phyloP scores from a whole-genome alignment of 2,888 invertebrate species.

The Pristionchus exspectatus region DNA sequence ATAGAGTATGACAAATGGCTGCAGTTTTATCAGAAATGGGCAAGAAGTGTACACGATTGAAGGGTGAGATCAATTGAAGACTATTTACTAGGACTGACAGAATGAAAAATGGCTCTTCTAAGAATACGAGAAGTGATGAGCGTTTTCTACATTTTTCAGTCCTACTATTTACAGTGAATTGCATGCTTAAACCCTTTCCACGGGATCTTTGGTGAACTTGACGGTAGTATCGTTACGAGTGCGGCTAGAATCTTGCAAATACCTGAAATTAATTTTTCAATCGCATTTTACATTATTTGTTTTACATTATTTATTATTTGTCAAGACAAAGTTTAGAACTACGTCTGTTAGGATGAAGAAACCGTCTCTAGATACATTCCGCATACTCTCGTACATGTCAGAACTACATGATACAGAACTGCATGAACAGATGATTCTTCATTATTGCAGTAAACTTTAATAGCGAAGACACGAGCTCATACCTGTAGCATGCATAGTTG shows the following conservation, averaged over 20 bases:
- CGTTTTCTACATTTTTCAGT: background rate
- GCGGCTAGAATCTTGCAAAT: background rate
- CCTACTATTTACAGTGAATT: background rate
- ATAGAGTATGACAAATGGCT: background rate
- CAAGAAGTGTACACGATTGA: background rate
- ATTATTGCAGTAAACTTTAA: no score
- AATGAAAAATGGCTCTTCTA: background rate
- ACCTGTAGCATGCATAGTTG: constrained; percentile 42
- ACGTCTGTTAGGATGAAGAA: background rate
- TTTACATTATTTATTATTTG: no score
- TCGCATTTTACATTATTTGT: no score
- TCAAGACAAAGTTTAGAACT: no score
- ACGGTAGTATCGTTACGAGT: background rate
- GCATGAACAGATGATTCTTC: no score
- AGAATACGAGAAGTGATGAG: background rate
- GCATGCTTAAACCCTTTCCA: background rate
- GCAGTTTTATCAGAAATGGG: background rate
- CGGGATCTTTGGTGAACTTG: constrained; percentile 32
- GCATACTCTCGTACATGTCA: background rate
- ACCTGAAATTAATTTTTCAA: background rate
- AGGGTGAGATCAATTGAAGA: background rate
- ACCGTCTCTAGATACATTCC: background rate
- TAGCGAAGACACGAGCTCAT: background rate
- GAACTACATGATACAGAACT: no score
- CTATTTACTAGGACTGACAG: background rate